These are phyloP conservation scores for Scomber colias DNA, from an alignment of 2,113 vertebrate species.

Conservation along the genomic window DNA sequence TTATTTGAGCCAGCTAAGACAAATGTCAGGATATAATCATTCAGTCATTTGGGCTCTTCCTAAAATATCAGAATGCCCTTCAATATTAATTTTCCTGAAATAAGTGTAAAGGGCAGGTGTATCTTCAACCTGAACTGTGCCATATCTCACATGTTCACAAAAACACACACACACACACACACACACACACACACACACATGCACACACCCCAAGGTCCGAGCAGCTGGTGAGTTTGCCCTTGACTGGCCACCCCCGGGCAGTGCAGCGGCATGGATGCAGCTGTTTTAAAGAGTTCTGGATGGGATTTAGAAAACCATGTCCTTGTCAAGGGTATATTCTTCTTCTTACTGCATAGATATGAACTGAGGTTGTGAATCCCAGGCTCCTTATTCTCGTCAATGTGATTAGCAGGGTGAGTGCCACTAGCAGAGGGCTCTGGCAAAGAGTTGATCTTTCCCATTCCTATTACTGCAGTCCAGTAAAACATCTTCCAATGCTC, in stretches of 20 bases:
- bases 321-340: constrained; percentile 72
- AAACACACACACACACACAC: constrained; percentile 13
- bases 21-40: neutral
- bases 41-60: neutral
- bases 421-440: no score
- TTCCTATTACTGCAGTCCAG: neutral
- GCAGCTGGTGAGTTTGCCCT: constrained; percentile 81
- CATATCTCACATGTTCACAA: constrained; percentile 16
- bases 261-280: constrained; percentile 69
- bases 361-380: neutral
- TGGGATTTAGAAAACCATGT: constrained; percentile 65
- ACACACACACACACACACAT: constrained; percentile 29
- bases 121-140: constrained; percentile 25
- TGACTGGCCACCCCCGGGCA: constrained; percentile 76
- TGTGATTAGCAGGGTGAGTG: neutral
- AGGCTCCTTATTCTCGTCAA: neutral
- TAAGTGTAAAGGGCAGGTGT: constrained; percentile 47
- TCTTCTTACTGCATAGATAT: constrained; percentile 8
- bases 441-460: neutral
- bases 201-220: constrained; percentile 50
- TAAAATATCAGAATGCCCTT: neutral
- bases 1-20: no score
- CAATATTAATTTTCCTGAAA: constrained; percentile 17
- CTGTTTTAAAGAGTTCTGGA: constrained; percentile 74
- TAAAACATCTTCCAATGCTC: neutral